Percentiles rank a stretch among this genome's conserved stretches.
Evolutionary conservation across 2,113 vertebrate genomes (phyloP).

Genomic region (Notarius lentiginosus): DNA sequence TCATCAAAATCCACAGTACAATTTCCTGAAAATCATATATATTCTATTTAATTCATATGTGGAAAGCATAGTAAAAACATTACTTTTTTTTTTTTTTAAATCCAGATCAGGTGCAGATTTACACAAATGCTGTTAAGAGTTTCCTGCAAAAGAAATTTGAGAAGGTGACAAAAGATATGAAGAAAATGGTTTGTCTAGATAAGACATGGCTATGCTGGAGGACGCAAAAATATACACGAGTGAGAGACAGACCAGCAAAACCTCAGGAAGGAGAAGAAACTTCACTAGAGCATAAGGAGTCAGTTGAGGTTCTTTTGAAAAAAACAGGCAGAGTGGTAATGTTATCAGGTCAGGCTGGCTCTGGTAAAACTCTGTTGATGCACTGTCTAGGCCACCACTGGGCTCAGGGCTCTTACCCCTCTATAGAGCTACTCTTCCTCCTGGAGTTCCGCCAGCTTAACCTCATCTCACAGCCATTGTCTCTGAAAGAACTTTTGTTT

Average conservation of each 20-base stretch:
- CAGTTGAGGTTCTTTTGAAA: conserved; percentile 74
- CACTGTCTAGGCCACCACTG: conserved; percentile 77
- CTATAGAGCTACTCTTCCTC: conserved; percentile 78
- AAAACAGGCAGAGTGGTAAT: conserved; percentile 66
- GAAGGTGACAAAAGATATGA: conserved; percentile 43
- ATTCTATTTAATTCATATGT: background rate
- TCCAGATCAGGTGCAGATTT: conserved; percentile 72
- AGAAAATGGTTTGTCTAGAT: conserved; percentile 58
- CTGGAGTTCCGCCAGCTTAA: conserved; percentile 90
- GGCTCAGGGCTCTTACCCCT: conserved; percentile 74
- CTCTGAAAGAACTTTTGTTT: conserved; percentile 82
- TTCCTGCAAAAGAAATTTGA: conserved; percentile 62
- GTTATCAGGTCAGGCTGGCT: conserved; percentile 81
- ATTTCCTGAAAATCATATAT: background rate
- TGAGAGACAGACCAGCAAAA: conserved; percentile 51
- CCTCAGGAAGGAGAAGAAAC: conserved; percentile 64
- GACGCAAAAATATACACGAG: conserved; percentile 58
- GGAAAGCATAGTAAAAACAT: background rate
- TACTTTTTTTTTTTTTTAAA: background rate
- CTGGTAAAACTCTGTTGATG: conserved; percentile 84
- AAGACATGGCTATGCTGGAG: conserved; percentile 72
- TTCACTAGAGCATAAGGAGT: conserved; percentile 58
- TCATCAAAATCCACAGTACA: background rate
- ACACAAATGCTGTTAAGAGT: conserved; percentile 57
- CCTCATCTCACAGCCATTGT: conserved; percentile 69